phyloP scores from a whole-genome alignment of 92 coral and sea anemone genomes.

The Chrysogorgia sp. region DNA sequence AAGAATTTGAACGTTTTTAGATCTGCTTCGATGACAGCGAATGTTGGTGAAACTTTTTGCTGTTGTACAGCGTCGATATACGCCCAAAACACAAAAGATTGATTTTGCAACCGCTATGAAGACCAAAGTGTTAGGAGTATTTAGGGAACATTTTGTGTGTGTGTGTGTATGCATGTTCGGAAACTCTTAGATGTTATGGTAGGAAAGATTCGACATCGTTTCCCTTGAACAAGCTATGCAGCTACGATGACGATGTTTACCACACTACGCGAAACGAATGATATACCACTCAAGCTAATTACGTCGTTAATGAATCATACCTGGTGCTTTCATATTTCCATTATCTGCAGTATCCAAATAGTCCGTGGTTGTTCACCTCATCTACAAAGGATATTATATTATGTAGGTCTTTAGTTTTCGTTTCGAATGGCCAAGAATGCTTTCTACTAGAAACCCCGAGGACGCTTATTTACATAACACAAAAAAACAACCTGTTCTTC shows the following conservation, averaged over 20 bases:
- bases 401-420: not conserved
- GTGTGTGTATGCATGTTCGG: too few species aligned
- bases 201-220: not conserved
- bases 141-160: too few species aligned
- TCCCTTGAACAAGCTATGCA: slow-evolving; percentile 13
- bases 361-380: slow-evolving; percentile 7
- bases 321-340: not conserved
- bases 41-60: too few species aligned
- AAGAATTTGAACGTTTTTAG: too few species aligned
- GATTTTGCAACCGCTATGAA: too few species aligned
- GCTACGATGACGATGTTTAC: not conserved
- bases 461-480: slow-evolving; percentile 37
- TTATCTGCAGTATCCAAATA: not conserved
- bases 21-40: too few species aligned
- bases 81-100: too few species aligned
- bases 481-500: slow-evolving; percentile 13
- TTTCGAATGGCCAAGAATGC: not conserved
- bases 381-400: not conserved
- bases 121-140: too few species aligned
- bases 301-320: not conserved
- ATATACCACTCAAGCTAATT: not conserved
- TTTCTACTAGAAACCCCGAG: too few species aligned
- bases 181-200: too few species aligned
- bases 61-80: too few species aligned
- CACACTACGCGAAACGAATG: not conserved